Evolutionary conservation across 2,888 invertebrate species (phyloP).

Genomic region (Eristalinus sepulchralis): DNA sequence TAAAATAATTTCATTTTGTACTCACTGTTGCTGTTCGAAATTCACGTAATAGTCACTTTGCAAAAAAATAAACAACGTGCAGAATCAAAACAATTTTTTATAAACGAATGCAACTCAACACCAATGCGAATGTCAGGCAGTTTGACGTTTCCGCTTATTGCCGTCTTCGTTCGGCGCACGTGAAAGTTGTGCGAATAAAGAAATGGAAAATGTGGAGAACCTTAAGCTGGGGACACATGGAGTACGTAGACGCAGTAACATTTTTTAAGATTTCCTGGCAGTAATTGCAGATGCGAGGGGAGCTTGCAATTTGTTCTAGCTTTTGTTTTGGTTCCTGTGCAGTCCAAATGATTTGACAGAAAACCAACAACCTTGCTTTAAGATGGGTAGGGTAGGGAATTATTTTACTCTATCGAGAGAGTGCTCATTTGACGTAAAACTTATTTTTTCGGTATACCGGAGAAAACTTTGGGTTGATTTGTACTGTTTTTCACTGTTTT

Average conservation of each 20-base stretch:
- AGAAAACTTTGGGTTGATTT: too few relatives aligned
- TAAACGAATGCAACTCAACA: background rate
- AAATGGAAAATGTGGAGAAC: background rate
- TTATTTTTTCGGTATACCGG: too few relatives aligned
- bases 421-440: too few relatives aligned
- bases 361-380: background rate
- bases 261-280: background rate
- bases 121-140: background rate
- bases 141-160: conserved; percentile 48
- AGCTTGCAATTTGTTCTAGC: too few relatives aligned
- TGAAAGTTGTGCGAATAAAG: background rate
- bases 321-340: too few relatives aligned
- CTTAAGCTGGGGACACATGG: background rate
- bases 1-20: background rate
- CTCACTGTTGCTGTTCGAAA: conserved; percentile 23
- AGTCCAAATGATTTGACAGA: too few relatives aligned
- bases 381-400: background rate
- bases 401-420: too few relatives aligned
- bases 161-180: conserved; percentile 50
- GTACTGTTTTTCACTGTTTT: too few relatives aligned
- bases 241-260: background rate
- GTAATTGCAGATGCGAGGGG: too few relatives aligned
- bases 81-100: conserved; percentile 16
- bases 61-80: conserved; percentile 1
- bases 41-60: background rate